Base-by-base conservation (phyloP, 2,888 invertebrate species). In the Oscheius sp. region DNA sequence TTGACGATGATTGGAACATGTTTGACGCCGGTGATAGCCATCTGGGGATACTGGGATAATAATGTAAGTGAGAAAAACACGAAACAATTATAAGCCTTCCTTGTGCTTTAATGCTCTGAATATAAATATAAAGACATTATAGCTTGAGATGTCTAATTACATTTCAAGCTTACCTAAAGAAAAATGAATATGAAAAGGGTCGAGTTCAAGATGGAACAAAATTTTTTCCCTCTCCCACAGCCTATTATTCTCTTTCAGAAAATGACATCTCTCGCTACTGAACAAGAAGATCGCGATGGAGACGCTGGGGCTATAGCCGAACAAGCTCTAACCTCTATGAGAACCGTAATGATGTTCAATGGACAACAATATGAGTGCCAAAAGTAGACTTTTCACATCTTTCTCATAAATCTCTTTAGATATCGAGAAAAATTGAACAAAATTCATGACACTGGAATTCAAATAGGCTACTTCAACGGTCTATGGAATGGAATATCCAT, bases 1-100 rank as follows among this genome's bases (percentile, higher is more conserved):
- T 65, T 83, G 57, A 84, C 82, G 2, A 72, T 85, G 14, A 83
- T 83, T 47, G 83, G 85, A 80, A 72, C 82, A 64, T 85, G 86
- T 0, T 68, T 88, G 6, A 59, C 73, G 8, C 83, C 83, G 2
- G 63, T 83, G 17, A 66, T 82, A 62, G 82, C 78, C 30, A 50
- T 74, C 28, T 71, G 76, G 22, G 84, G 78, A 20, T 44, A 51
- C 14, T 64, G 24, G 28, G 44, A 38, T 3, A 44, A 41, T 17
- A 41, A 41, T 24, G 59, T 59, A 24, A 28, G 59, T n/a, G n/a
- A n/a, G n/a, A n/a, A n/a, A n/a, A 20, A 20, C 3, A 9, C 22
- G 28, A 12, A 12, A 83, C n/a, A n/a, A n/a, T n/a, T n/a, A n/a
- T n/a, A 38, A 20, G 6, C 14, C 14, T 5, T 57, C 14, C n/a